Percentiles rank a stretch among this genome's conserved stretches.
Evolutionary conservation across 1,140 invertebrate species (phyloP).

Genomic region (Aphaenogaster ashmeadi): DNA sequence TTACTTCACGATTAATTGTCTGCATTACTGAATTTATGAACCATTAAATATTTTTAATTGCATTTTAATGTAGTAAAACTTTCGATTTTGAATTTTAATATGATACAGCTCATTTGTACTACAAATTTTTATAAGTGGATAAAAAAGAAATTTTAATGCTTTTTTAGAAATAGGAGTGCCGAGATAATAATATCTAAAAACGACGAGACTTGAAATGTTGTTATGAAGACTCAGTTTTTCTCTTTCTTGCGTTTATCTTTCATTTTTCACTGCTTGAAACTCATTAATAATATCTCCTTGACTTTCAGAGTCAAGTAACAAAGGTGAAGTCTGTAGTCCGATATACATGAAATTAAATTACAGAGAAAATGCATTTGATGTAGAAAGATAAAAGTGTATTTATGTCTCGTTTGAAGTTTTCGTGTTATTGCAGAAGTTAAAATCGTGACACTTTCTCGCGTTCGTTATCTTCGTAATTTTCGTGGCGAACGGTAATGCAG

Average conservation of each 20-base stretch:
- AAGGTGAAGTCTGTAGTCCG: background rate
- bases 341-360: conserved; percentile 16
- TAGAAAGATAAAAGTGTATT: conserved; percentile 5
- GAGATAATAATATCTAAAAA: background rate
- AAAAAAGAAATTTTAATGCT: background rate
- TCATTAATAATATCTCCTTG: conserved; percentile 35
- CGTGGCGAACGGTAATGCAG: no score
- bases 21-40: background rate
- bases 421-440: background rate
- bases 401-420: background rate
- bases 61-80: background rate
- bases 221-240: conserved; percentile 2
- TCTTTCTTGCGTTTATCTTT: conserved; percentile 9
- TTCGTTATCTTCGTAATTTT: background rate
- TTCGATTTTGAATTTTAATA: background rate
- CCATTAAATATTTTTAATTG: conserved; percentile 2
- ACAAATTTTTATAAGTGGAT: background rate
- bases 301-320: conserved; percentile 12
- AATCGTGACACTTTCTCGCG: background rate
- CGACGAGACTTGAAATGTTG: background rate
- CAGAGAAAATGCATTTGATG: conserved; percentile 4
- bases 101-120: background rate
- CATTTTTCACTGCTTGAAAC: background rate
- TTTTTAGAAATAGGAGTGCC: background rate
- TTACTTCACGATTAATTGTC: background rate